These are phyloP conservation scores for Chaetodon trifasciatus DNA, from an alignment of 2,797 vertebrate species.

Conservation along the genomic window DNA sequence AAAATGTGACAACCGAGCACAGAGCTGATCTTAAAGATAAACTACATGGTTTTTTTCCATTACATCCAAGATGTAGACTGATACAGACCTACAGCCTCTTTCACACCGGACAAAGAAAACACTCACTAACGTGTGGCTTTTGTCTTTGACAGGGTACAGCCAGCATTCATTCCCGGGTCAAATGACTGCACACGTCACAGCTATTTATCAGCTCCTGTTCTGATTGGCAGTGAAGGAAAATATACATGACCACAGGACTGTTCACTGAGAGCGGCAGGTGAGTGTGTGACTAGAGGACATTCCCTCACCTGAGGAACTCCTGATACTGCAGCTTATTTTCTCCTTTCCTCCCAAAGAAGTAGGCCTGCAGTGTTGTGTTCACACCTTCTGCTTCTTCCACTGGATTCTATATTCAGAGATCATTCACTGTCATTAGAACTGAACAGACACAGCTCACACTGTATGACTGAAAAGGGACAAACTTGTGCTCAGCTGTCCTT, in stretches of 20 bases:
- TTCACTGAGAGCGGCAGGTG: neutral
- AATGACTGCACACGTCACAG: too few species aligned
- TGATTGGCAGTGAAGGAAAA: too few species aligned
- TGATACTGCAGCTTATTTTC: slow-evolving; percentile 91
- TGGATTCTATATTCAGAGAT: slow-evolving; percentile 73
- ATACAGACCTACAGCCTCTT: neutral
- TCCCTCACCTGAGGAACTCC: slow-evolving; percentile 90
- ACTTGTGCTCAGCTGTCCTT: neutral
- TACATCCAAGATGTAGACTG: neutral
- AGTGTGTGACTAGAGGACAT: neutral
- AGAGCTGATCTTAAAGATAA: neutral
- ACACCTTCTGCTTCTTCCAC: slow-evolving; percentile 79
- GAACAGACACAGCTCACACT: too few species aligned
- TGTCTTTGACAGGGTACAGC: too few species aligned
- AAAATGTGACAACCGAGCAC: neutral
- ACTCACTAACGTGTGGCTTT: too few species aligned
- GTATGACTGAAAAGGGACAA: neutral
- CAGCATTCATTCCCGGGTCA: too few species aligned
- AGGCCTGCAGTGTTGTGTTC: slow-evolving; percentile 92
- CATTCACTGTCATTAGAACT: neutral
- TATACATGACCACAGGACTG: neutral
- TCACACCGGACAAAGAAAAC: too few species aligned
- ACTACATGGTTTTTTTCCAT: neutral
- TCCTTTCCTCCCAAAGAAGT: slow-evolving; percentile 94
- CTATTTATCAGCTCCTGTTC: too few species aligned